phyloP scores from a whole-genome alignment of 2,113 vertebrate genomes.

The Cygnus buccinator region DNA sequence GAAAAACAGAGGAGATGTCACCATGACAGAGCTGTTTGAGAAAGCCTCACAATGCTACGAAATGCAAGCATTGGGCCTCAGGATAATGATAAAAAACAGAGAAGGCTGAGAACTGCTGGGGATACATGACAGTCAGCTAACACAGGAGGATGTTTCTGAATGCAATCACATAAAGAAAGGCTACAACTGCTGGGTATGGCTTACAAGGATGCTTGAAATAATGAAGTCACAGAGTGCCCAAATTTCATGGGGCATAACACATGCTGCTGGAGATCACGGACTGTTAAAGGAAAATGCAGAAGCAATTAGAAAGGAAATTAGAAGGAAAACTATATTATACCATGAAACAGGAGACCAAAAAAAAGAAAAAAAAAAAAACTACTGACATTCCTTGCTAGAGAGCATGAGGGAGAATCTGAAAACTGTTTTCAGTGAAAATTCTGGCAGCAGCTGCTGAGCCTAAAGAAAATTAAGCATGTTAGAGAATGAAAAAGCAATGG shows the following conservation, averaged over 20 bases:
- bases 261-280: background rate
- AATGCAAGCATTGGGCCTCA: background rate
- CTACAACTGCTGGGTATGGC: background rate
- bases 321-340: background rate
- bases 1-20: constrained; percentile 22
- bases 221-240: background rate
- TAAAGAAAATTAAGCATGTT: constrained; percentile 35
- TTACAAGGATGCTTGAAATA: background rate
- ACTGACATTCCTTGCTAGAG: background rate
- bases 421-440: constrained; percentile 20
- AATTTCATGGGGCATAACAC: background rate
- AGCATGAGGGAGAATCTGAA: constrained; percentile 2
- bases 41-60: background rate
- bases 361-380: too few relatives aligned
- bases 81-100: background rate
- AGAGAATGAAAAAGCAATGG: constrained; percentile 12
- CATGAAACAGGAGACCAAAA: background rate
- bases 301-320: background rate
- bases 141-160: background rate
- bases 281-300: background rate
- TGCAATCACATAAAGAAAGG: background rate
- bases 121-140: background rate
- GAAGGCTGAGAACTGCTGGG: background rate
- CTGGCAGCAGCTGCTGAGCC: constrained; percentile 48
- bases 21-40: background rate